phyloP scores from a whole-genome alignment of 2,797 vertebrate species.

The Sylvilagus floridanus region DNA sequence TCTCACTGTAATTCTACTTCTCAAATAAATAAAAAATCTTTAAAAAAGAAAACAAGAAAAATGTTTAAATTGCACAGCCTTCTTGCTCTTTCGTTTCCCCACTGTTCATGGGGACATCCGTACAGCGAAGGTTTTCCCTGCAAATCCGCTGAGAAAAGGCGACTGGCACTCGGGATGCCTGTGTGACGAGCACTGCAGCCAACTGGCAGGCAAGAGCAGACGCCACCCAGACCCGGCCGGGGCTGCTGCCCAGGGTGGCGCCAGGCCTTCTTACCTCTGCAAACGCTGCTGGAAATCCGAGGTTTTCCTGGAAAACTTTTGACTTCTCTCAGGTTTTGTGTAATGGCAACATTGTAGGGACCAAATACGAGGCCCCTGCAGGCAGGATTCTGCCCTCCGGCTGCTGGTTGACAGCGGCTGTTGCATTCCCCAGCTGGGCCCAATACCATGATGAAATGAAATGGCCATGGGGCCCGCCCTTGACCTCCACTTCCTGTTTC shows the following conservation, averaged over 20 bases:
- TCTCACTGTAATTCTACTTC: no score
- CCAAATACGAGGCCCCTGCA: not conserved
- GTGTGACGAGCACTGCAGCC: not conserved
- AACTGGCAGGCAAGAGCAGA: not conserved
- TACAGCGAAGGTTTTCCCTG: not conserved
- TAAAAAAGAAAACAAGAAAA: no score
- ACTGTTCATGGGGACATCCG: not conserved
- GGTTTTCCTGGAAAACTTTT: constrained; percentile 60
- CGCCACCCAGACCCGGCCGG: not conserved
- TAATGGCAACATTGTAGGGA: not conserved
- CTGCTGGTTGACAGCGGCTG: not conserved
- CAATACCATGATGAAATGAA: no score
- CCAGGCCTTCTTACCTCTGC: not conserved
- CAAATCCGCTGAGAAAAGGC: constrained; percentile 30
- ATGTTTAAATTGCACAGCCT: no score
- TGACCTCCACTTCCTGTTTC: not conserved
- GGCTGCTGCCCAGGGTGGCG: not conserved
- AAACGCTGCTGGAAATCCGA: constrained; percentile 10
- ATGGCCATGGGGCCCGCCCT: accelerated
- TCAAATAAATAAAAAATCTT: no score
- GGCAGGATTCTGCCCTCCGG: not conserved
- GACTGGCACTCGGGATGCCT: not conserved
- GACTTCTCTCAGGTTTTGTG: not conserved
- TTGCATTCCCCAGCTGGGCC: not conserved
- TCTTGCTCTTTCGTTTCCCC: not conserved